Conservation (phyloP, 2,797 vertebrate species). For the Myotis myotis region DNA sequence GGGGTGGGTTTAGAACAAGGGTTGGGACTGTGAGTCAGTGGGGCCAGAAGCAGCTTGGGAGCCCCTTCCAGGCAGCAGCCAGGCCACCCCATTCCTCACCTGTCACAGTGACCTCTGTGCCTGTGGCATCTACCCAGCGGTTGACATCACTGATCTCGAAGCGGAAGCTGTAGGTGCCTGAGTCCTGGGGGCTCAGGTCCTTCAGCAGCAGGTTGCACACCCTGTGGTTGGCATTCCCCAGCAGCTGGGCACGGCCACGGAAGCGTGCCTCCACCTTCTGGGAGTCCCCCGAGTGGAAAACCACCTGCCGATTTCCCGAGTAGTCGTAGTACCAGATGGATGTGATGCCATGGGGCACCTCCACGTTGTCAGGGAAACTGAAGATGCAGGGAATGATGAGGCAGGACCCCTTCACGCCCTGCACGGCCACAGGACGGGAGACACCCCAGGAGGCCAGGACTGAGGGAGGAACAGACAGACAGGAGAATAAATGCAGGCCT, state of each 20-base stretch:
- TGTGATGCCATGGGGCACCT: fast-evolving
- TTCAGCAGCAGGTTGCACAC: conserved; percentile 80
- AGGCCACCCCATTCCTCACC: conserved; percentile 71
- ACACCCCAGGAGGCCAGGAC: conserved; percentile 73
- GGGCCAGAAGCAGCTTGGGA: neutral
- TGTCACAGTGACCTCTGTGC: conserved; percentile 62
- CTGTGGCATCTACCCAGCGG: conserved; percentile 73
- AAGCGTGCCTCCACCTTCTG: neutral
- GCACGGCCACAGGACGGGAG: conserved; percentile 48
- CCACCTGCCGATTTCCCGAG: fast-evolving
- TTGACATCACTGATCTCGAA: conserved; percentile 79
- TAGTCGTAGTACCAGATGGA: conserved; percentile 84
- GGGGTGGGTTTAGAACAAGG: neutral
- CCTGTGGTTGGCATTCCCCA: neutral
- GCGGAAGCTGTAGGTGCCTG: conserved; percentile 81
- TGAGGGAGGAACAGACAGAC: neutral
- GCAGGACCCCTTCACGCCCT: conserved; percentile 74
- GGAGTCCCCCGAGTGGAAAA: conserved; percentile 64
- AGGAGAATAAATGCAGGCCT: neutral
- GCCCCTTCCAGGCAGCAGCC: neutral
- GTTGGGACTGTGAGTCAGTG: too few species aligned
- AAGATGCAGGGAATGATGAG: conserved; percentile 82
- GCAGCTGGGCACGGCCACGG: conserved; percentile 58
- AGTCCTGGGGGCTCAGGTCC: conserved; percentile 55
- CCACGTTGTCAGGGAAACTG: conserved; percentile 54